phyloP scores from a whole-genome alignment of 2,113 vertebrate species.

The Zosterops borbonicus region DNA sequence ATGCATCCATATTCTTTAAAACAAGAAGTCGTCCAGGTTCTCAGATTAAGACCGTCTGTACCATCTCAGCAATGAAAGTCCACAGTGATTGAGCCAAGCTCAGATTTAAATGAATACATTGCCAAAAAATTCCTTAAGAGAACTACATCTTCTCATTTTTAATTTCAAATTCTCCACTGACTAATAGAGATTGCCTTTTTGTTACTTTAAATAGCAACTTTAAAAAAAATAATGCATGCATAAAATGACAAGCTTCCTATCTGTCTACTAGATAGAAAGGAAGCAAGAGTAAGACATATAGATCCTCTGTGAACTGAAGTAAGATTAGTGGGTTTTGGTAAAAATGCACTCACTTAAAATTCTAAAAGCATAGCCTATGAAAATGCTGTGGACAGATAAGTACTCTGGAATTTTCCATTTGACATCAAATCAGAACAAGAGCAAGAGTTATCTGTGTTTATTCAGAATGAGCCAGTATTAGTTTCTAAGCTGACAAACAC shows the following conservation, averaged over 20 bases:
- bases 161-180: neutral
- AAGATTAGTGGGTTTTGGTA: neutral
- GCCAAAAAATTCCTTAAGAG: neutral
- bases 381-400: neutral
- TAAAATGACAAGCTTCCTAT: neutral
- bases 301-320: neutral
- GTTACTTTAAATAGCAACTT: neutral
- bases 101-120: neutral
- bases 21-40: neutral
- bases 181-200: neutral
- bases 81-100: neutral
- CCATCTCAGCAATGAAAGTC: neutral
- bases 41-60: neutral
- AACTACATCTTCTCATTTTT: neutral
- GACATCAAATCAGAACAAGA: neutral
- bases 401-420: neutral
- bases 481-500: neutral
- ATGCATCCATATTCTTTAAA: neutral
- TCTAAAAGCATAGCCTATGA: neutral
- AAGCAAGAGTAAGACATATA: neutral
- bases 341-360: neutral
- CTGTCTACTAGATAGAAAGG: neutral
- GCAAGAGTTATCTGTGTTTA: neutral
- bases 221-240: neutral
- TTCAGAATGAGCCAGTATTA: neutral